Base-by-base conservation (phyloP, 2,888 invertebrate species). In the Biston betularia region DNA sequence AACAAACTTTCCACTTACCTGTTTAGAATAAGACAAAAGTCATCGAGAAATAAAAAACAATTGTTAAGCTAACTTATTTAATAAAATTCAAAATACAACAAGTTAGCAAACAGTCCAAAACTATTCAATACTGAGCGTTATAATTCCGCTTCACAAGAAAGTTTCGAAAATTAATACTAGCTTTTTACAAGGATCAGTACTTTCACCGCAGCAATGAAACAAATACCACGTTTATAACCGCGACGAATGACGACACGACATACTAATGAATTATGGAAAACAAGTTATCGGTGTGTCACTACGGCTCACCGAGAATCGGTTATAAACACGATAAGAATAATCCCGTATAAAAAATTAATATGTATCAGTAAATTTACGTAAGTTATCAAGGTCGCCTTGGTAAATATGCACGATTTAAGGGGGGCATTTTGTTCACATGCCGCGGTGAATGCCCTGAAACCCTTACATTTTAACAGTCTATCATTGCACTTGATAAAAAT, bases 31-130 rank as follows among this genome's bases (percentile, higher is more conserved):
- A 3, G 24, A 3, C 24, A 24, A 10, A 48, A 24, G 15, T 24
- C 34, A 15, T 53, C 38, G 5, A 9, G 10, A 42, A 54, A 54
- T 54, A 9, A 54, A 54, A 54, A n/a, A 5, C 53, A 42, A 42
- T 24, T 42, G 34, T 33, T 58, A 64, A 52, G 45, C 61, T 44
- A 48, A 12, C 56, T 61, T 52, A 63, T 72, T 68, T 72, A 68
- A 65, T 72, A 68, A 65, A 63, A 66, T 58, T 63, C 35, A 60
- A 65, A 65, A 72, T 70, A 72, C 72, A 70, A 72, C 70, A 68
- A 68, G 52, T 57, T 60, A 11, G 44, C 63, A 63, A 56, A 62
- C 57, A 64, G 63, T 55, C 52, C 49, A 40, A 53, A 44, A 45
- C 56, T 56, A 24, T 45, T 11, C n/a, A 56, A 56, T n/a, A 9